Conservation (phyloP, 2,888 invertebrate genomes). For the Tenthredo distinguenda region DNA sequence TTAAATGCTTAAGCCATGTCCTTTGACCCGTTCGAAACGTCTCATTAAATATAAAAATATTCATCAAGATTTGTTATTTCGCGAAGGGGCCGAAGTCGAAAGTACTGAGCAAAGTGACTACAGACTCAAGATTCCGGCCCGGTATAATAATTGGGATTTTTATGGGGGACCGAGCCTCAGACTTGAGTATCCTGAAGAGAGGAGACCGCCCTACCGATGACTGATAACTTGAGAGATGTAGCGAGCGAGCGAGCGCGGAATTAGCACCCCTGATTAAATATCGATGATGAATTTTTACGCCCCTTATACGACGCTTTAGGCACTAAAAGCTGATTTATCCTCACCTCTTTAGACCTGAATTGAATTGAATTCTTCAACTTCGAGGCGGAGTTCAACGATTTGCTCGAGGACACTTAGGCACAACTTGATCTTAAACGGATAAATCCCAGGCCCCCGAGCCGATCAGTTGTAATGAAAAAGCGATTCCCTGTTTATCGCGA, state of each 20-base stretch:
- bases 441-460: background rate
- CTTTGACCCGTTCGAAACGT: slow-evolving; percentile 47
- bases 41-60: slow-evolving; percentile 45
- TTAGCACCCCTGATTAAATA: slow-evolving; percentile 33
- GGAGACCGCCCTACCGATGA: background rate
- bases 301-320: slow-evolving; percentile 5
- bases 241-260: background rate
- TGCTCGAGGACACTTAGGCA: background rate
- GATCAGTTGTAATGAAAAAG: background rate
- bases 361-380: slow-evolving; percentile 27
- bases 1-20: slow-evolving; percentile 47
- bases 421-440: slow-evolving; percentile 13
- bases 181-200: background rate
- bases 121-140: background rate
- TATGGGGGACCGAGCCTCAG: background rate
- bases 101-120: slow-evolving; percentile 5
- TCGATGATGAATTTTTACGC: slow-evolving; percentile 39
- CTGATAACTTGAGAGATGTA: slow-evolving; percentile 16
- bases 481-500: background rate
- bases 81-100: background rate
- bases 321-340: slow-evolving; percentile 18
- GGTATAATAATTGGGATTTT: slow-evolving; percentile 16
- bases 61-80: slow-evolving; percentile 43
- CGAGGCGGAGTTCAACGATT: background rate
- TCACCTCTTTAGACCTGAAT: slow-evolving; percentile 17